Evolutionary conservation across 2,113 vertebrate species (phyloP).

Genomic region (Steatornis caripensis): DNA sequence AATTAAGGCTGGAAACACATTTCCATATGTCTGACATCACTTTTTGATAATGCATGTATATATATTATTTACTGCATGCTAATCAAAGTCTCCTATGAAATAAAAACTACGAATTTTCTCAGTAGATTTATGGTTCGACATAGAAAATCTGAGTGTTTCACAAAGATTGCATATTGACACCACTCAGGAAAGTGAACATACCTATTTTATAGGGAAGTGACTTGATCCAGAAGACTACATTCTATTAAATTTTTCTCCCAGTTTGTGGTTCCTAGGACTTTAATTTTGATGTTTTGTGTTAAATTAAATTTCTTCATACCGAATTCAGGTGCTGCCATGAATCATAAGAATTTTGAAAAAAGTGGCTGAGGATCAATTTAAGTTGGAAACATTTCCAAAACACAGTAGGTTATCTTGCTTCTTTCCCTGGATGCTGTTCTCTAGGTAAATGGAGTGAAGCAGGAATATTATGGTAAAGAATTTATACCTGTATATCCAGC

Average conservation of each 20-base stretch:
- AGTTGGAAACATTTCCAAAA: neutral
- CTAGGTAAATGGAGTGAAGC: neutral
- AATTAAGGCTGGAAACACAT: neutral
- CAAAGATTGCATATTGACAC: neutral
- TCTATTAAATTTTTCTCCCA: accelerated
- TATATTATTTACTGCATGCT: neutral
- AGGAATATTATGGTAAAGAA: neutral
- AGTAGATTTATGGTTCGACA: neutral
- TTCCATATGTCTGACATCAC: neutral
- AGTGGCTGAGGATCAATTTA: neutral
- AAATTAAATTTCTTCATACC: neutral
- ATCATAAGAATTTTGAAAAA: neutral
- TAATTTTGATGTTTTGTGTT: neutral
- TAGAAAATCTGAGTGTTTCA: neutral
- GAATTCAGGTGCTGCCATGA: neutral
- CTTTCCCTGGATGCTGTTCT: neutral
- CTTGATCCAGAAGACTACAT: neutral
- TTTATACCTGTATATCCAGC: neutral
- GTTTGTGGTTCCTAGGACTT: neutral
- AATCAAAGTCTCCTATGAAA: neutral
- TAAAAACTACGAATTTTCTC: neutral
- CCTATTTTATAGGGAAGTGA: neutral
- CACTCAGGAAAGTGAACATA: neutral
- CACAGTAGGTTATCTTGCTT: neutral
- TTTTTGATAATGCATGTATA: neutral